phyloP scores from a whole-genome alignment of 2,113 vertebrate species.

The Sminthopsis crassicaudata region DNA sequence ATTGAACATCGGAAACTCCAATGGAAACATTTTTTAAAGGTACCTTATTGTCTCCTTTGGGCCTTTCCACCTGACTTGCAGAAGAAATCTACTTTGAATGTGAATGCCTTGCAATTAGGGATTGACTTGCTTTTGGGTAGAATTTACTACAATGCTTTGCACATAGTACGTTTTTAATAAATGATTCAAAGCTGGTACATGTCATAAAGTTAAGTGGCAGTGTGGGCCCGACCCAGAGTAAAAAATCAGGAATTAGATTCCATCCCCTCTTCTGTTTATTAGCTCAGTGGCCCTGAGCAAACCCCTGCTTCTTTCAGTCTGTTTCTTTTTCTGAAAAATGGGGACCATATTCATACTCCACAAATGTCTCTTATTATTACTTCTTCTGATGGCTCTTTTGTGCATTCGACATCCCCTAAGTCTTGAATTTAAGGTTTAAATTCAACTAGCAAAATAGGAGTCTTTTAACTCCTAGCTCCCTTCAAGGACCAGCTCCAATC shows the following conservation, averaged over 20 bases:
- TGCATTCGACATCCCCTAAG: background rate
- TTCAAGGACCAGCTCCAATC: background rate
- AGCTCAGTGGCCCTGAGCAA: background rate
- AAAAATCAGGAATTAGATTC: background rate
- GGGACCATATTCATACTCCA: background rate
- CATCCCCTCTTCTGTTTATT: background rate
- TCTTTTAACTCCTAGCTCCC: background rate
- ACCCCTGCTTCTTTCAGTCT: background rate
- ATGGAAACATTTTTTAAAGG: background rate
- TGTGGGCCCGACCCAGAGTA: background rate
- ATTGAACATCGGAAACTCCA: background rate
- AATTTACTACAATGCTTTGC: background rate
- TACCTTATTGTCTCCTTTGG: background rate
- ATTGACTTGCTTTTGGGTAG: background rate
- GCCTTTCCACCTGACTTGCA: background rate
- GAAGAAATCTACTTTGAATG: background rate
- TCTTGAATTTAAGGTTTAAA: background rate
- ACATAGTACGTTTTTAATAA: background rate
- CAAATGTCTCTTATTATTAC: background rate
- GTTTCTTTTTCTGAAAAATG: no score
- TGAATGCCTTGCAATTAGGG: background rate
- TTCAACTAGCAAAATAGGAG: background rate
- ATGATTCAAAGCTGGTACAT: background rate
- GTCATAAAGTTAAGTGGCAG: background rate
- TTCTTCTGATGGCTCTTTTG: background rate